Evolutionary conservation across 1,140 invertebrate genomes (phyloP), one percentile per base, ranked within the genome.

Genomic region (Pomacea maculata): DNA sequence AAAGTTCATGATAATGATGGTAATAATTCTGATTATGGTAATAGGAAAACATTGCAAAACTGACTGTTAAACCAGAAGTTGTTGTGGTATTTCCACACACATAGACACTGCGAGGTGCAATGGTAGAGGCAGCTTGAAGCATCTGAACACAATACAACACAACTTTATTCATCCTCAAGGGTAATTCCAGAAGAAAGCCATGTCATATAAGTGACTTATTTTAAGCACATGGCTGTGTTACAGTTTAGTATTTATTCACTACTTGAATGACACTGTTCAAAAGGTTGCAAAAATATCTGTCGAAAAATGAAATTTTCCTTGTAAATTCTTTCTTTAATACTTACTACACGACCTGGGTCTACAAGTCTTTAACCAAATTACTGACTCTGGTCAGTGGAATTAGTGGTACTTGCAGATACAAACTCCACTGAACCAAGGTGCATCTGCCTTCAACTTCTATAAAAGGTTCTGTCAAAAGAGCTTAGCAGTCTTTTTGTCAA

Each of bases 61-160:
- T 88, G 70, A 97, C 96, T 8, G 97, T 98, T 72, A 98, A 92
- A 29, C 97, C 97, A 8, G 96, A 95, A 10, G 94, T 94, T 5
- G 96, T 97, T 78, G 95, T 95, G 7, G 95, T 95, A 86, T 96
- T 97, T 21, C 96, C 97, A 92, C 96, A 97, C 12, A 98, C 95
- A 91, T 97, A 98, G 12, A 97, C 95, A 87, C 95, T 96, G 92
- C 96, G 94, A 2, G 97, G 95, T 14, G 97, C 95, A 73, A 97
- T 93, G 87, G 90, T 90, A 19, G 91, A 87, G 80, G 91, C 91
- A 12, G 95, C 95, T 89, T 96, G 95, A 70, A 99, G 90, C 92
- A 99, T 94, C 91, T 97, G 73, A 34, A 88, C 81, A 71, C 55
- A 81, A 29, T 74, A 71, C 75, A 45, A 45, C 3, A 71, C 75